Base-by-base conservation (phyloP, 2,113 vertebrate genomes). In the Neotragus pygmaeus region DNA sequence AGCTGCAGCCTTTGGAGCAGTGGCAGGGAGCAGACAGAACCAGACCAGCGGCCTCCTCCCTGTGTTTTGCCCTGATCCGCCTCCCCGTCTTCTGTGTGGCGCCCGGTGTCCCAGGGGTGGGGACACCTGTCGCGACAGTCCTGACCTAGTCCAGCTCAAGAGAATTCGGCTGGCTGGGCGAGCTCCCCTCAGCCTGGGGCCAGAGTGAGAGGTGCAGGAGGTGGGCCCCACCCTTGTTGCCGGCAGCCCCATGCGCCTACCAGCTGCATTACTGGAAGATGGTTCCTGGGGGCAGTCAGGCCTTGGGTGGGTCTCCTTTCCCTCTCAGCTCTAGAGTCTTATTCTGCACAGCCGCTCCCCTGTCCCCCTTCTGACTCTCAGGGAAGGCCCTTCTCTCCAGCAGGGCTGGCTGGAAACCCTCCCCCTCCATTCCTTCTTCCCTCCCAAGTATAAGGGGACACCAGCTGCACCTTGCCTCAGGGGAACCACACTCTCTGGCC, bases 1-100 rank as follows among this genome's bases (percentile, higher is more conserved):
- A 27, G 36, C 45, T 11, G 36, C 39, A 39, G 88, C 27, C 33
- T 30, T 33, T n/a, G 58, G 47, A 21, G 15, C 39, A 36, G 57
- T 2, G 58, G 75, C 3, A 0, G 66, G 62, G 39, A 33, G 13
- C 23, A 14, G 25, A 19, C n/a, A 10, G 13, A 1, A 1, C 33
- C 14, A 27, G 33, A 51, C 10, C 39, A 12, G 4, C 10, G 11
- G 19, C 43, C 6, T n/a, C 66, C 53, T 19, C 51, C 39, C 81
- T 5, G 13, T 9, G 4, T 28, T 30, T 25, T 2, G 3, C 27
- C 36, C 43, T 8, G 43, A 53, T 49, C 62, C 11, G 7, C 58
- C 39, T n/a, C 43, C 70, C 3, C 2, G 17, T 15, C 43, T 19
- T 45, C 13, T 0, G 30, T 0, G 16, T 23, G 28, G 39, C 0